A percentile compares a stretch with the other conserved stretches of the same genome.
phyloP scores from a whole-genome alignment of 2,797 vertebrate genomes.

The Oryzias sinensis region DNA sequence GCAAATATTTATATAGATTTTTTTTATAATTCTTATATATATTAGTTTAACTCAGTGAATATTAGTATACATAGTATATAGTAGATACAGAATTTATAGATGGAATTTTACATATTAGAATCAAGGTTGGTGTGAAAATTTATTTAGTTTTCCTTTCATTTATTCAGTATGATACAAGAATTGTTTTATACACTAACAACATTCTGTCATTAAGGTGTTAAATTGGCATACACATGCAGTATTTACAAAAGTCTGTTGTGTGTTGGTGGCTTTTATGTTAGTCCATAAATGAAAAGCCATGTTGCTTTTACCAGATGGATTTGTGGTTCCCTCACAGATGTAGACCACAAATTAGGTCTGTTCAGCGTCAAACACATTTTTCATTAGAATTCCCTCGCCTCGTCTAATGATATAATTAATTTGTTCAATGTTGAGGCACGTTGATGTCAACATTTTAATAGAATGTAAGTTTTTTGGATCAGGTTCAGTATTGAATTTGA shows the following conservation, averaged over 20 bases:
- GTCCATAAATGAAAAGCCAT: conserved; percentile 28
- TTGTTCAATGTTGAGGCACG: conserved; percentile 27
- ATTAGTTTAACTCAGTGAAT: conserved; percentile 62
- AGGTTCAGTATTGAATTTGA: conserved; percentile 44
- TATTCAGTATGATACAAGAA: conserved; percentile 63
- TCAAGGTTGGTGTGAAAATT: conserved; percentile 54
- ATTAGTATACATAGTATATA: conserved; percentile 57
- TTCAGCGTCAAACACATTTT: conserved; percentile 7
- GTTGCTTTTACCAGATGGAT: conserved; percentile 49
- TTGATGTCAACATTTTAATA: conserved; percentile 11
- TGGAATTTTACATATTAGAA: conserved; percentile 38
- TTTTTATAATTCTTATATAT: conserved; percentile 62
- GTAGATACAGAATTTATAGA: conserved; percentile 17
- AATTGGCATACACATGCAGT: conserved; percentile 71
- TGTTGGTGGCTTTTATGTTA: conserved; percentile 24
- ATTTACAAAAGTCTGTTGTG: conserved; percentile 63
- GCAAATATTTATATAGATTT: conserved; percentile 10
- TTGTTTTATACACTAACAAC: conserved; percentile 64
- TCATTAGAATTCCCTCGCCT: too few species aligned
- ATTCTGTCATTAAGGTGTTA: conserved; percentile 62
- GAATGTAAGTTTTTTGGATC: conserved; percentile 16
- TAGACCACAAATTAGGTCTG: conserved; percentile 29
- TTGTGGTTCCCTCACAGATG: conserved; percentile 35
- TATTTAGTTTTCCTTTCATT: conserved; percentile 47
- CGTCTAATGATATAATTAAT: conserved; percentile 8